Conservation (phyloP, 2,888 invertebrate species). For the Syrista parreyssii region DNA sequence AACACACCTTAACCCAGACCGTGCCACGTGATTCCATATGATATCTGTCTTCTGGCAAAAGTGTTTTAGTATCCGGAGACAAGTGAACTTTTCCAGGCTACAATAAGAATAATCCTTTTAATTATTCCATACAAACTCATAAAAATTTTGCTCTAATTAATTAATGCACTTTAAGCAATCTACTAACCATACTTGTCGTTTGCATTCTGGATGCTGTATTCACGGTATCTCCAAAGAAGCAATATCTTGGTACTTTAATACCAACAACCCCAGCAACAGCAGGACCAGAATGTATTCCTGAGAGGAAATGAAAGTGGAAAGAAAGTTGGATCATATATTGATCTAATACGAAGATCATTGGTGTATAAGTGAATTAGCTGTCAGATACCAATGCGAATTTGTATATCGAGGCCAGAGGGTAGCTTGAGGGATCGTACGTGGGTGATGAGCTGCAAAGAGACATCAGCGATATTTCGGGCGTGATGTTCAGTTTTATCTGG, state of each 20-base stretch:
- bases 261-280: constrained; percentile 92
- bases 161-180: neutral
- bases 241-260: constrained; percentile 85
- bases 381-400: constrained; percentile 73
- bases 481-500: constrained; percentile 82
- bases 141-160: neutral
- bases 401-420: constrained; percentile 71
- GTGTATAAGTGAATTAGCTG: neutral
- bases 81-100: constrained; percentile 82
- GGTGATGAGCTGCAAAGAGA: constrained; percentile 80
- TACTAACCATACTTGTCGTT: constrained; percentile 71
- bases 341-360: neutral
- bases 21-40: constrained; percentile 77
- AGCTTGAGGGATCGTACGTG: constrained; percentile 76
- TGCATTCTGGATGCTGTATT: constrained; percentile 95
- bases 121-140: neutral
- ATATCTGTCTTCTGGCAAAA: constrained; percentile 76
- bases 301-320: constrained; percentile 16
- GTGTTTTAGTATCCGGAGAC: constrained; percentile 76
- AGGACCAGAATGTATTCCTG: constrained; percentile 86
- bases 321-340: neutral
- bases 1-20: constrained; percentile 80
- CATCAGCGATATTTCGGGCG: constrained; percentile 81
- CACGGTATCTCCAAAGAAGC: constrained; percentile 91
- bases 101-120: constrained; percentile 26